Base-by-base conservation (phyloP, 2,888 invertebrate species). In the Muscina levida region DNA sequence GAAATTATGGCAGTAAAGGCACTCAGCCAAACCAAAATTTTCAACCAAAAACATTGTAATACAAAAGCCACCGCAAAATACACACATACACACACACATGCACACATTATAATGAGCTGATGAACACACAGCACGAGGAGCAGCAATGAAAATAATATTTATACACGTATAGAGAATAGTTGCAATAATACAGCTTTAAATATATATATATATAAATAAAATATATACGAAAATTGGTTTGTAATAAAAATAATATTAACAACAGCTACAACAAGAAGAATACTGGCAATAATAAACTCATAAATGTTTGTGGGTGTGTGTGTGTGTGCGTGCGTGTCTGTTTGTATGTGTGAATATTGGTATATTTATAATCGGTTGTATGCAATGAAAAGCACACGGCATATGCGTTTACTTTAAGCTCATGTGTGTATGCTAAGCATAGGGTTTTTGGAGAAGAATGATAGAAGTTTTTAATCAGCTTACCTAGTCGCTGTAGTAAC, bases 31-130 rank as follows among this genome's bases (percentile, higher is more conserved):
- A 81, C 81, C 74, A 48, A 62, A 51, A 77, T 57, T 72, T 75
- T 48, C 67, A 81, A 77, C 77, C 77, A 74, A 81, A 77, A 48
- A 68, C 53, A 72, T 77, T 81, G 77, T 81, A 77, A 77, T 68
- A 77, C 77, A 74, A 75, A 74, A 81, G 74, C 81, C 81, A n/a
- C n/a, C n/a, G n/a, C n/a, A n/a, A n/a, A n/a, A n/a, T n/a, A n/a
- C n/a, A n/a, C n/a, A n/a, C n/a, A n/a, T n/a, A n/a, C n/a, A n/a
- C n/a, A n/a, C n/a, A n/a, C n/a, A n/a, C n/a, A n/a, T n/a, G 42
- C 81, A 70, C 42, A 37, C 15, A 66, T 62, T 17, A 17, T 22
- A 70, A 17, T 59, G 57, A 80, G 59, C 67, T 67, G 70, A 77
- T 66, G 65, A 77, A 73, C 74, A 19, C 71, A 77, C 70, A 48